phyloP scores from a whole-genome alignment of 2,888 invertebrate genomes.

The Rhyacophila evoluta region DNA sequence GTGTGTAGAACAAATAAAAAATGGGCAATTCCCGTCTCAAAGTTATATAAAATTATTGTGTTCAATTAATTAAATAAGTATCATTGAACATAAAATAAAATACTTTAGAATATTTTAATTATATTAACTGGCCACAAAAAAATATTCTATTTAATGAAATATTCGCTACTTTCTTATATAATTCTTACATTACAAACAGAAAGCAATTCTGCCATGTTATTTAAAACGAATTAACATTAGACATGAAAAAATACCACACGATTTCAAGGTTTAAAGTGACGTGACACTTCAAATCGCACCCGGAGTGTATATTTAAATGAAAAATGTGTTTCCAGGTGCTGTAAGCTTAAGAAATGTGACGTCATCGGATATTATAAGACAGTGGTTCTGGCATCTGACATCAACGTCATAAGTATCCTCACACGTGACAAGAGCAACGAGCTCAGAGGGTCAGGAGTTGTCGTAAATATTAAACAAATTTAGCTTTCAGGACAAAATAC shows the following conservation, averaged over 20 bases:
- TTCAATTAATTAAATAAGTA: too few species aligned
- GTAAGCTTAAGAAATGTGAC: background rate
- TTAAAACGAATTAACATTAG: background rate
- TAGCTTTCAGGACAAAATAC: too few species aligned
- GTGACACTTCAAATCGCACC: constrained; percentile 5
- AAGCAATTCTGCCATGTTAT: background rate
- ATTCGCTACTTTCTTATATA: background rate
- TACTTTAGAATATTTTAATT: too few species aligned
- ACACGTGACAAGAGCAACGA: constrained; percentile 14
- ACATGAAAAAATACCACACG: background rate
- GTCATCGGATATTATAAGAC: background rate
- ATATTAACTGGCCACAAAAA: too few species aligned
- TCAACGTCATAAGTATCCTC: background rate
- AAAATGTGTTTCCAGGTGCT: background rate
- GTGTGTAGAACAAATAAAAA: too few species aligned
- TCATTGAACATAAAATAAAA: too few species aligned
- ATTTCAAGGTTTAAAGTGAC: background rate
- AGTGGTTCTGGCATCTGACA: background rate
- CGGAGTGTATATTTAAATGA: background rate
- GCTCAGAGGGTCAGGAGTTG: too few species aligned
- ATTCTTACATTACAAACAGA: background rate
- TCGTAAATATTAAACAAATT: too few species aligned
- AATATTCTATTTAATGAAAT: too few species aligned
- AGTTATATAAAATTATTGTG: too few species aligned
- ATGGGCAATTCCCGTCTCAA: too few species aligned